Percentiles rank a stretch among this genome's conserved stretches.
Conservation (phyloP, 2,797 vertebrate species). For the Austrolebias charrua region DNA sequence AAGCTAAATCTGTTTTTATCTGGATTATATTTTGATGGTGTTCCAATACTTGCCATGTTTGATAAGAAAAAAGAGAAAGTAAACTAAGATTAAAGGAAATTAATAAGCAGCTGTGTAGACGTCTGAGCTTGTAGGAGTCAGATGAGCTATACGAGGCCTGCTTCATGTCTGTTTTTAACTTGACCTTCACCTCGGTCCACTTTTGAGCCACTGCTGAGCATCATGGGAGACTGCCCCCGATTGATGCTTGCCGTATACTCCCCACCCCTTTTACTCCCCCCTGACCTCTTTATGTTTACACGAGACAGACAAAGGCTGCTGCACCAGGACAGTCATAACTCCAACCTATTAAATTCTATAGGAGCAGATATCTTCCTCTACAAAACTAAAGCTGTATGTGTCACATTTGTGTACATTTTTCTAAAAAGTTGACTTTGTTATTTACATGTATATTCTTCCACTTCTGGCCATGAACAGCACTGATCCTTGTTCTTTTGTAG, state of each 20-base stretch:
- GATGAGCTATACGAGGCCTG: constrained; percentile 5
- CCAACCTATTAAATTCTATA: background rate
- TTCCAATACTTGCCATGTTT: background rate
- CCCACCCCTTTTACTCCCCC: background rate
- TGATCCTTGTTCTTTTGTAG: constrained; percentile 31
- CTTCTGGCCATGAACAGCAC: constrained; percentile 13
- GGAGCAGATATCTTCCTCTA: background rate
- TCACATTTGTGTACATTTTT: too few relatives aligned
- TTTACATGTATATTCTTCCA: too few relatives aligned
- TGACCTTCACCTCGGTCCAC: constrained; percentile 48
- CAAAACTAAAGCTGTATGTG: too few relatives aligned
- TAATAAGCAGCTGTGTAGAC: constrained; percentile 38
- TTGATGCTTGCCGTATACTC: constrained; percentile 6
- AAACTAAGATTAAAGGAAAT: constrained; percentile 46
- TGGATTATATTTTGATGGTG: too few relatives aligned
- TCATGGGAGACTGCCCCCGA: constrained; percentile 24
- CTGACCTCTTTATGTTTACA: constrained; percentile 5
- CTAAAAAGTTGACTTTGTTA: too few relatives aligned
- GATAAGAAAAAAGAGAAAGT: constrained; percentile 37
- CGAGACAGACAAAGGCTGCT: background rate
- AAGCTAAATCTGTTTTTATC: too few relatives aligned
- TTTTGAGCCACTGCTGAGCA: constrained; percentile 30
- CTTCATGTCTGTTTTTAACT: constrained; percentile 14
- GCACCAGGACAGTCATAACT: background rate
- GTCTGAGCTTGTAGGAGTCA: constrained; percentile 3